Evolutionary conservation across 2,113 vertebrate genomes (phyloP), one percentile per base, ranked within the genome.

Genomic region (Bubalus kerabau): DNA sequence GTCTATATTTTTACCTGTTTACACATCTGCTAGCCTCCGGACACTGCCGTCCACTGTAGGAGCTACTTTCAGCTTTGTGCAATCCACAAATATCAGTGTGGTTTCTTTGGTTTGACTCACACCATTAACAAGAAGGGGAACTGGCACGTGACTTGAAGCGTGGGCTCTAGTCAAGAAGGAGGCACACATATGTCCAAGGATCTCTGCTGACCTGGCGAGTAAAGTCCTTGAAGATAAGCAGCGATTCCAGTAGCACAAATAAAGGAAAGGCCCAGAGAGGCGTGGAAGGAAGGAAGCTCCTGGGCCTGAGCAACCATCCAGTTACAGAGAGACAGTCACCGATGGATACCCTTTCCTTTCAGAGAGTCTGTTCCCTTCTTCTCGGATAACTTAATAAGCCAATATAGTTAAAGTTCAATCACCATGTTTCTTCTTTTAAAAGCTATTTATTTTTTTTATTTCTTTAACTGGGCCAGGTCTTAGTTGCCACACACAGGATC

Each of bases 291-390:
- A 43, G 32, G 7, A 26, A 11, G 0, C 14, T 9, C 28, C 5
- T 36, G 19, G 12, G 26, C 12, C 23, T 0, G 0, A 23, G 23
- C 23, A 43, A 23, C 19, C 14, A 1, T 40, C 23, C 2, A 7
- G 10, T 82, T 82, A 64, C 54, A 56, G 36, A 86, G 32, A 59
- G 16, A 40, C 21, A 15, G 14, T 24, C 48, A 24, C 12, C 7
- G 2, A 1, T 19, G 17, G 30, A 16, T 4, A 16, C 4, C 10
- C 6, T 56, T 46, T 50, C 50, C 74, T 80, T 56, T 23, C 4
- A 16, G 4, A 91, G 14, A 12, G 15, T 7, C 17, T 26, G 26
- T 14, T 57, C 3, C 11, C 30, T 54, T 67, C 85, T 46, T 23
- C 83, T 54, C 15, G 15, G 7, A 36, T 43, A 10, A 5, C 21